Base-by-base conservation (phyloP, 2,888 invertebrate species). In the Stenotaenia linearis region DNA sequence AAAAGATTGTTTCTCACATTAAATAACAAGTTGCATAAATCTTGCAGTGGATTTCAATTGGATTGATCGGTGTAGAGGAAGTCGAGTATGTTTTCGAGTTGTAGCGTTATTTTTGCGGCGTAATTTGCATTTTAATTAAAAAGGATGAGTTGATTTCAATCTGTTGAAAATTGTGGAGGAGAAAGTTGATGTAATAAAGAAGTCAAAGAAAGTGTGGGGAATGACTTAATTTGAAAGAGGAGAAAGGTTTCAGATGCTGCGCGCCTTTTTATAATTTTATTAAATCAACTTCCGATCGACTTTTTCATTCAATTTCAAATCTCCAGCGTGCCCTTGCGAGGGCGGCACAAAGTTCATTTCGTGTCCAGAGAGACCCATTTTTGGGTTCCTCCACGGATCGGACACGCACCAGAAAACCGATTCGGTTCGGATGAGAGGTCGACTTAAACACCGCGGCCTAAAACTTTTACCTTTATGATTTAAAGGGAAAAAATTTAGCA, bases 261-360 rank as follows among this genome's bases (percentile, higher is more conserved):
- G n/a, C 69, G 25, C 69, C 15, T 28, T 69, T 69, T 69, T 69
- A 69, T 69, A 69, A 69, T 69, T 69, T 69, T 28, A 69, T 69
- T 69, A 69, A 69, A 69, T 69, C 69, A 69, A 25, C 12, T 69
- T 25, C 28, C 10, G 28, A 69, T 69, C 69, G 69, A 69, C 69
- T 69, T 69, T 69, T 69, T 69, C 69, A 69, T 69, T 25, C 69
- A 69, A 69, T 69, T 69, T 69, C 9, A 69, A 69, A 69, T 28
- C 69, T 69, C 69, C 28, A 25, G 69, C 12, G 69, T 28, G 69
- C 28, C 69, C 28, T 69, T 69, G 69, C 18, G 28, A 69, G 69
- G 69, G 69, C 69, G 69, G 69, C 69, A 69, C 25, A 69, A 69
- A 69, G 69, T 69, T 69, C 69, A 69, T 69, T 69, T 69, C 4